Conservation (phyloP, 2,113 vertebrate genomes). For the Lanius ludovicianus region DNA sequence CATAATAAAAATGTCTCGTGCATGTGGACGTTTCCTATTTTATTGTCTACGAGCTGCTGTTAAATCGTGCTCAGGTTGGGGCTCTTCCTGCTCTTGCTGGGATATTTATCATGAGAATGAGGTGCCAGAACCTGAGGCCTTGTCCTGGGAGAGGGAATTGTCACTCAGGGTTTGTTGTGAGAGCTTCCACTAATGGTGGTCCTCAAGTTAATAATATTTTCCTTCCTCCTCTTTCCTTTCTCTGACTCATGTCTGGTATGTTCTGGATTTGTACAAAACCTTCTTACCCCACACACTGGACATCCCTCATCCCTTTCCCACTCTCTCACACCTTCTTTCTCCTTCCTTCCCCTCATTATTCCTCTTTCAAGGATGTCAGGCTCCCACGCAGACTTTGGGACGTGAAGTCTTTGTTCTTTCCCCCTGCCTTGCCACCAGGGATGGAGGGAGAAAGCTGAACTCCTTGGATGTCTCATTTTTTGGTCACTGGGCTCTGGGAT, state of each 20-base stretch:
- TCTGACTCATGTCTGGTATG: background rate
- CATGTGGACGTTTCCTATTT: background rate
- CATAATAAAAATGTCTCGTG: background rate
- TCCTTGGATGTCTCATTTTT: background rate
- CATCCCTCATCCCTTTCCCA: background rate
- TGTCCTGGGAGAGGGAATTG: constrained; percentile 8
- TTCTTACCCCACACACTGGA: background rate
- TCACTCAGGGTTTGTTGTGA: background rate
- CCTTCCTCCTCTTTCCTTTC: background rate
- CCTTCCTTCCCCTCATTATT: background rate
- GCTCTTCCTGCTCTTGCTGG: constrained; percentile 23
- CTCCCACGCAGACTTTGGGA: background rate
- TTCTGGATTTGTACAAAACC: background rate
- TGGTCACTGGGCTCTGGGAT: background rate
- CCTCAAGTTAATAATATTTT: background rate
- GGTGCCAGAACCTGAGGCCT: constrained; percentile 25
- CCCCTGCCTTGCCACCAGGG: background rate
- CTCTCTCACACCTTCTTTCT: background rate
- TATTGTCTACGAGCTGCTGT: constrained; percentile 1
- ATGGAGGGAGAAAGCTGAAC: background rate
- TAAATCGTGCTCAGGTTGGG: background rate
- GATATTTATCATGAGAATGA: constrained; percentile 42
- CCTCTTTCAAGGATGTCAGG: background rate
- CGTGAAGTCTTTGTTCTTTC: background rate
- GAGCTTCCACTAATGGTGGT: background rate